A percentile compares a stretch with the other conserved stretches of the same genome.
phyloP scores from a whole-genome alignment of 2,888 invertebrate genomes.

The Tinea trinotella region DNA sequence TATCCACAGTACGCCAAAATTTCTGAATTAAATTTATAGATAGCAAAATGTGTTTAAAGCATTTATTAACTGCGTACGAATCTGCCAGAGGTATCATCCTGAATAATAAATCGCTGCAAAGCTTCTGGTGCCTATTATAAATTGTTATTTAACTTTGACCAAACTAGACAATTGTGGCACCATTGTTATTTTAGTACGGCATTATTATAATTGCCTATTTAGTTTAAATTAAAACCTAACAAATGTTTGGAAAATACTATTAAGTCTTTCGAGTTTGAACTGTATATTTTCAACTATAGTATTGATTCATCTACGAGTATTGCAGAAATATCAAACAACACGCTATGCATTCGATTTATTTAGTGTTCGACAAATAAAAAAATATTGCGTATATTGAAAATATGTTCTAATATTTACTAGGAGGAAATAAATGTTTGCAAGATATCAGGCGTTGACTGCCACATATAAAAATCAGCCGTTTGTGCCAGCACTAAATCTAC shows the following conservation, averaged over 20 bases:
- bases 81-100: constrained; percentile 29
- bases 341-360: too few species aligned
- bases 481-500: neutral
- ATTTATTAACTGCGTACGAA: constrained; percentile 35
- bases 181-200: constrained; percentile 2
- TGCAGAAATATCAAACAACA: too few species aligned
- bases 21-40: constrained; percentile 21
- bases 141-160: constrained; percentile 35
- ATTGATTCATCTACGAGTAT: too few species aligned
- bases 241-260: too few species aligned
- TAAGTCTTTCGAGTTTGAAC: too few species aligned
- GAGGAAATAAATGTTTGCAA: too few species aligned
- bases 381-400: too few species aligned
- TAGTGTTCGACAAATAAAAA: too few species aligned
- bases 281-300: too few species aligned
- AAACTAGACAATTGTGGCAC: constrained; percentile 13
- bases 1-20: too few species aligned
- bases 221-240: neutral
- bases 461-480: neutral
- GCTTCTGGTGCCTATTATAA: constrained; percentile 33
- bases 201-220: constrained; percentile 1
- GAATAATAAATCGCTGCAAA: constrained; percentile 29
- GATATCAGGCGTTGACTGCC: neutral
- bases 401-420: too few species aligned
- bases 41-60: constrained; percentile 35